Conservation (phyloP, 1,140 invertebrate genomes). For the Drosophila pseudoananassae region DNA sequence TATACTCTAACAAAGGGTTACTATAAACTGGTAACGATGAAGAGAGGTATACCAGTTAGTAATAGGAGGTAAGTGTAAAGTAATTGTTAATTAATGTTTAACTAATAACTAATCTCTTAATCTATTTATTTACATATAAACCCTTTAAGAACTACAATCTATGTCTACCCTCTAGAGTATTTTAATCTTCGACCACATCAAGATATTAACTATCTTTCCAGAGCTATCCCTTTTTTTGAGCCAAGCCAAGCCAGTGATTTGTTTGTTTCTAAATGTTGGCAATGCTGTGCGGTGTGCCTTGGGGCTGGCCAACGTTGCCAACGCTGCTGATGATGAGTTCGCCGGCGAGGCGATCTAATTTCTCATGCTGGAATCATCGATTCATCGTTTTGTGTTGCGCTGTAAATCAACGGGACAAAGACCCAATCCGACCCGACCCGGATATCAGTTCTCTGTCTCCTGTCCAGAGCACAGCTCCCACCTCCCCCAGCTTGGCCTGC, state of each 20-base stretch:
- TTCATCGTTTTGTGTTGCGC: conserved; percentile 74
- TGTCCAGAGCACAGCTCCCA: neutral
- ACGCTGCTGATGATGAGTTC: conserved; percentile 67
- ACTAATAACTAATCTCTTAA: no score
- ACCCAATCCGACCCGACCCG: conserved; percentile 31
- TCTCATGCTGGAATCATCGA: conserved; percentile 80
- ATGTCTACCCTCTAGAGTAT: neutral
- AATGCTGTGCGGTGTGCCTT: conserved; percentile 44
- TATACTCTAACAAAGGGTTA: conserved; percentile 18
- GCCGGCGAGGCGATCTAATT: conserved; percentile 71
- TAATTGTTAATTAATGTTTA: no score
- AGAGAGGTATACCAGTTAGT: conserved; percentile 1
- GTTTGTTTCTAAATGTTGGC: conserved; percentile 62
- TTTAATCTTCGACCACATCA: neutral
- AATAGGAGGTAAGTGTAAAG: no score
- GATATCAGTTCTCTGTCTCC: conserved; percentile 24
- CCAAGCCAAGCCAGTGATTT: conserved; percentile 54
- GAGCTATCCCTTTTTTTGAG: no score
- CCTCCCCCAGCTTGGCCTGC: neutral
- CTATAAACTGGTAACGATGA: no score
- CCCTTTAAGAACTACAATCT: no score
- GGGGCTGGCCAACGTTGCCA: conserved; percentile 33
- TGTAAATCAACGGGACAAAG: conserved; percentile 71
- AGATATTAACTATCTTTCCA: neutral
- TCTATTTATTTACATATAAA: no score